Base-by-base conservation (phyloP, 2,113 vertebrate genomes). In the Chaenocephalus aceratus region DNA sequence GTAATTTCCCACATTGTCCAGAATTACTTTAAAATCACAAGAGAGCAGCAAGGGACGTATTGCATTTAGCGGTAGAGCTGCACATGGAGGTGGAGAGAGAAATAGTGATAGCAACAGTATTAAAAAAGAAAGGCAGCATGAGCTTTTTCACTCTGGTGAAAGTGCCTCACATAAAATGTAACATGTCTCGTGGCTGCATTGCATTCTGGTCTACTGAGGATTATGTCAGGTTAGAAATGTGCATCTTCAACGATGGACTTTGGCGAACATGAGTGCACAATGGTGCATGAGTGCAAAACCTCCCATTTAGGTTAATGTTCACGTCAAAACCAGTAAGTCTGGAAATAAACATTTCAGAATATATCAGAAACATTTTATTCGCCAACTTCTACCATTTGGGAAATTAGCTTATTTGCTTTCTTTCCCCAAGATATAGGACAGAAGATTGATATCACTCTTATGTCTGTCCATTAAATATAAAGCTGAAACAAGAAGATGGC, bases 1-100 rank as follows among this genome's bases (percentile, higher is more conserved):
- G 80, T 81, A 51, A 84, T 88, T 89, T 87, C 77, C 80, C 56
- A 65, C 66, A 79, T 78, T 84, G 77, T 73, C 60, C 75, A 61
- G 75, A 86, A 78, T 26, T 65, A 75, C 75, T 78, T 58, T 44
- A 60, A 61, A 77, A 72, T 57, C 81, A 75, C 77, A 52, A 46
- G 61, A 79, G 81, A 88, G 52, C 79, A 68, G 41, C 26, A 8
- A 13, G 58, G 75, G 77, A 75, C 23, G 2, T 56, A 69, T 66
- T 80, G 80, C 58, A 82, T 90, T 86, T 63, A 66, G 67, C 80
- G 44, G 79, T 58, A 8, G 76, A 73, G 79, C 77, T 88, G 69
- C 57, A 75, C 53, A 81, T 85, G 84, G 70, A 77, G 86, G 76
- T 66, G 70, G 75, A 77, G 66, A 75, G 68, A 80, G 77, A 72